Evolutionary conservation across 37 sponge, comb jelly and placozoan genomes (phyloP).

Genomic region (Halichondria panicea): DNA sequence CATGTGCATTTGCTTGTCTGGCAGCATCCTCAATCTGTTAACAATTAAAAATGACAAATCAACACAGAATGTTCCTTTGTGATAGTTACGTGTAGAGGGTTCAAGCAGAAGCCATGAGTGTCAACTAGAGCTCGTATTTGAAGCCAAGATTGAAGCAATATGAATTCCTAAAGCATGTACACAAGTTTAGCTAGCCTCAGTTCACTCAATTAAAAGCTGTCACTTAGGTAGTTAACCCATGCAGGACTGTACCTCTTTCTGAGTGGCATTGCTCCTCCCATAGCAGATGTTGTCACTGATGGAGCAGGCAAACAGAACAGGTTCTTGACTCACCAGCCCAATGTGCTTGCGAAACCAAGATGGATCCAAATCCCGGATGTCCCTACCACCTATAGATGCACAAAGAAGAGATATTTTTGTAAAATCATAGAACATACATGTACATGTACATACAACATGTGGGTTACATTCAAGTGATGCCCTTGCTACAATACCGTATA

Average conservation of each 20-base stretch:
- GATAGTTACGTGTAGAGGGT: neutral
- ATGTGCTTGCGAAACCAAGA: slow-evolving; percentile 73
- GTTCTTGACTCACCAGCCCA: slow-evolving; percentile 85
- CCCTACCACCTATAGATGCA: slow-evolving; percentile 39
- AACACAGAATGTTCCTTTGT: no score
- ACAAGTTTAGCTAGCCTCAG: neutral
- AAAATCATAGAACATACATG: no score
- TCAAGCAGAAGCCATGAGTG: no score
- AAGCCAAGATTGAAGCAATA: no score
- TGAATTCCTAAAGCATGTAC: neutral
- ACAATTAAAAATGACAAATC: slow-evolving; percentile 14
- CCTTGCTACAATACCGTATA: no score
- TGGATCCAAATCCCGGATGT: slow-evolving; percentile 70
- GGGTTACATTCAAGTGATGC: no score
- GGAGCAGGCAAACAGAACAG: slow-evolving; percentile 83
- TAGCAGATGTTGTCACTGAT: slow-evolving; percentile 80
- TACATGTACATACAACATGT: no score
- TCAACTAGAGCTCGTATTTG: no score
- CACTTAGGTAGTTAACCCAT: neutral
- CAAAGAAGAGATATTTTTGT: no score
- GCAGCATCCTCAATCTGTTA: slow-evolving; percentile 77
- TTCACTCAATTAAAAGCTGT: neutral
- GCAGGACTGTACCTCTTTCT: slow-evolving; percentile 45
- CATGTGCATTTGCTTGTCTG: slow-evolving; percentile 83
- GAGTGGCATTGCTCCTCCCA: slow-evolving; percentile 71